Conservation (phyloP, 2,113 vertebrate genomes). For the Macquaria australasica region DNA sequence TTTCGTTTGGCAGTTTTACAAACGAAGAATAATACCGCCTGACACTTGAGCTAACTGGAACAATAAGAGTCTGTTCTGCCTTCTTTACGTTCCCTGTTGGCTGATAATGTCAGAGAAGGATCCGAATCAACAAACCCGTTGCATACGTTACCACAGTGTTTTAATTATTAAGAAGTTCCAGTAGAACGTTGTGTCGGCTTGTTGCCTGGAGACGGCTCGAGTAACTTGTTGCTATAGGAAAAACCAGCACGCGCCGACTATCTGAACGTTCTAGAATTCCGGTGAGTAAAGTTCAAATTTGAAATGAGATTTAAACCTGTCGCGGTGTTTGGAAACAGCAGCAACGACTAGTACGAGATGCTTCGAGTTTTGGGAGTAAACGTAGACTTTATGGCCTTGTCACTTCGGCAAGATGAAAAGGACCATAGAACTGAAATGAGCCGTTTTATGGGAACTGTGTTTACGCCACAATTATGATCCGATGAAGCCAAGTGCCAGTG, state of each 20-base stretch:
- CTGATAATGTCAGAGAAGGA: neutral
- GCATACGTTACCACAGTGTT: conserved; percentile 1
- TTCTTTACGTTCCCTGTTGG: neutral
- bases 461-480: too few relatives aligned
- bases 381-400: neutral
- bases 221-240: conserved; percentile 28
- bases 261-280: neutral
- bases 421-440: neutral
- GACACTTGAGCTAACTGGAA: too few relatives aligned
- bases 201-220: conserved; percentile 74
- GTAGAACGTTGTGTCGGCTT: neutral
- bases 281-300: conserved; percentile 62
- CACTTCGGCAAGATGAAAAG: neutral
- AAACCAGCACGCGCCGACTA: neutral
- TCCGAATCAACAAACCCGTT: neutral
- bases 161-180: conserved; percentile 53
- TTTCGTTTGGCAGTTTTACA: neutral
- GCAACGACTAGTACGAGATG: neutral
- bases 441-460: neutral
- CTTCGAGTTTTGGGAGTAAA: neutral
- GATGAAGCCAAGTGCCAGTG: neutral
- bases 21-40: too few relatives aligned
- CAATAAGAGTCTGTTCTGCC: too few relatives aligned
- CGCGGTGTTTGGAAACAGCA: neutral
- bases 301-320: neutral